These are phyloP conservation scores for Shargacucullia verbasci DNA, from an alignment of 2,888 invertebrate genomes.

Conservation along the genomic window DNA sequence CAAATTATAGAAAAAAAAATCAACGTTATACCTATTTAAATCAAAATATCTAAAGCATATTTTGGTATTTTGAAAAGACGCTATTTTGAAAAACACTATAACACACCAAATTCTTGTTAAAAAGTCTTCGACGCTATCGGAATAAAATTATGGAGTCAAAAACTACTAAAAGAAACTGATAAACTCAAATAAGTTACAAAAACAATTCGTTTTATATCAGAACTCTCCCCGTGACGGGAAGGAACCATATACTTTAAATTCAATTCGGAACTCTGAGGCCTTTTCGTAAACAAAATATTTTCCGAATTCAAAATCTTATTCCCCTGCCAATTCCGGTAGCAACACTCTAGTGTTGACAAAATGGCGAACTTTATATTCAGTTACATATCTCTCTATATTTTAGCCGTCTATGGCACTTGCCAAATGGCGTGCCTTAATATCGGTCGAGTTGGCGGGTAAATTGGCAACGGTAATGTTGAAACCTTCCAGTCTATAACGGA, in stretches of 20 bases:
- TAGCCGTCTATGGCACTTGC: slow-evolving; percentile 72
- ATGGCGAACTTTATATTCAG: slow-evolving; percentile 70
- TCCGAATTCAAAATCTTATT: slow-evolving; percentile 69
- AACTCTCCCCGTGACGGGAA: slow-evolving; percentile 60
- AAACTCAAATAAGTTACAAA: slow-evolving; percentile 63
- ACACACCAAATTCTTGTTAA: not conserved
- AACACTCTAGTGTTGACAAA: slow-evolving; percentile 67
- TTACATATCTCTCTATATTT: slow-evolving; percentile 69
- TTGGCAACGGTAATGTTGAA: slow-evolving; percentile 68
- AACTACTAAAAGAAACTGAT: slow-evolving; percentile 59
- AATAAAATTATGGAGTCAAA: slow-evolving; percentile 19
- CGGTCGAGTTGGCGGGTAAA: slow-evolving; percentile 71
- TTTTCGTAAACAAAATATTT: slow-evolving; percentile 72
- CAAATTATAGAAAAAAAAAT: too few relatives aligned
- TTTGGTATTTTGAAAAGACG: not conserved
- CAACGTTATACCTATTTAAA: too few relatives aligned
- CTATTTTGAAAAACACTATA: not conserved
- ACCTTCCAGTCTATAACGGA: slow-evolving; percentile 66
- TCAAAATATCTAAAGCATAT: too few relatives aligned
- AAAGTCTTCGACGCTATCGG: slow-evolving; percentile 1
- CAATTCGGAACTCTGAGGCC: slow-evolving; percentile 66
- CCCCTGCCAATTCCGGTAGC: slow-evolving; percentile 68
- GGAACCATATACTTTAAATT: slow-evolving; percentile 69
- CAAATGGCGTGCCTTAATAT: slow-evolving; percentile 84
- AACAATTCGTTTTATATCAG: slow-evolving; percentile 61